Conservation (phyloP, 2,888 invertebrate genomes). For the Leucophenga maculata region DNA sequence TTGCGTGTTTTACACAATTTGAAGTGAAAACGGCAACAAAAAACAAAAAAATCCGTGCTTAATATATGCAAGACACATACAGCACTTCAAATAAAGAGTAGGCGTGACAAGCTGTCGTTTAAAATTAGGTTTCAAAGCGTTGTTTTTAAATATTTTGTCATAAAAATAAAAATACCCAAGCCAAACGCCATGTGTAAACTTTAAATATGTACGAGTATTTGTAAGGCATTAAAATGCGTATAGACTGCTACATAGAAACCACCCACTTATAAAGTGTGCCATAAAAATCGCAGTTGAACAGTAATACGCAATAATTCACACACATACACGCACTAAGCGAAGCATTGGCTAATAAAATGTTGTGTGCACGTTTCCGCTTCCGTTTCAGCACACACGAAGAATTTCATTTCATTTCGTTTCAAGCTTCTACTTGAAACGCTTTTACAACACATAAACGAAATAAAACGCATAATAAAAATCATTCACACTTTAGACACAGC, state of each 20-base stretch:
- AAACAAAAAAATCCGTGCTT: not conserved
- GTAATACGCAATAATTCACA: not conserved
- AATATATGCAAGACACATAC: not conserved
- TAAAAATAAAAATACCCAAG: not conserved
- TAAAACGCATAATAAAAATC: slow-evolving; percentile 18
- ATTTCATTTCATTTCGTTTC: too few relatives aligned
- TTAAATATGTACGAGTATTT: too few relatives aligned
- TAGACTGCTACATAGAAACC: not conserved
- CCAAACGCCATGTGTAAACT: not conserved
- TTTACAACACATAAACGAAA: not conserved
- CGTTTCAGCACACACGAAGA: not conserved
- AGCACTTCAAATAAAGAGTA: not conserved
- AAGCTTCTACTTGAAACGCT: too few relatives aligned
- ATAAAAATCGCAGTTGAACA: not conserved
- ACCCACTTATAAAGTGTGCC: not conserved
- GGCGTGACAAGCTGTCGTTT: not conserved
- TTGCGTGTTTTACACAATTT: not conserved
- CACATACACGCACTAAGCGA: not conserved
- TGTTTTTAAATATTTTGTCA: too few relatives aligned
- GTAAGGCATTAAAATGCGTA: not conserved
- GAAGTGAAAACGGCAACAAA: not conserved
- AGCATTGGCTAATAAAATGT: not conserved
- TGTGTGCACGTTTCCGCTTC: not conserved
- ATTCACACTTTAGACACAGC: slow-evolving; percentile 8
- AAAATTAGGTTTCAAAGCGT: too few relatives aligned